Conservation (phyloP, 2,888 invertebrate species). For the Tetragonisca angustula region DNA sequence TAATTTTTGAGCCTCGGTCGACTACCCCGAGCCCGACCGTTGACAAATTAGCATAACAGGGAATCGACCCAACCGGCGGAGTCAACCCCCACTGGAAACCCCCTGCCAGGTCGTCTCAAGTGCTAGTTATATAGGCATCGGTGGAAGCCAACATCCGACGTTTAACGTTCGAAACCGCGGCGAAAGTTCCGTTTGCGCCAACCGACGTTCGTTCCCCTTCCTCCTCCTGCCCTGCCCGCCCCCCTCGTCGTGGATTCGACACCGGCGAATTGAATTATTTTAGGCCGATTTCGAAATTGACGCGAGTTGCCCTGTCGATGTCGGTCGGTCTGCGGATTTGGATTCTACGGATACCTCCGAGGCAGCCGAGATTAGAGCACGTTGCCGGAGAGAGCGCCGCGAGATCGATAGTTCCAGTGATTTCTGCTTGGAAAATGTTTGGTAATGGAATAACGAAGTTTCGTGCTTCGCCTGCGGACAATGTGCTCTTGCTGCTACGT, state of each 20-base stretch:
- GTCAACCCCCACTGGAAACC: constrained; percentile 78
- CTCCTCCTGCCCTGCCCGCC: background rate
- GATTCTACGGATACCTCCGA: background rate
- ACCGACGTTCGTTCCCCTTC: background rate
- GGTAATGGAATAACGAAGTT: background rate
- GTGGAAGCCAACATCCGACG: constrained; percentile 78
- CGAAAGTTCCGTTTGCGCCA: constrained; percentile 55
- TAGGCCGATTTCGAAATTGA: constrained; percentile 35
- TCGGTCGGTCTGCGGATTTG: background rate
- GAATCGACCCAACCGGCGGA: constrained; percentile 80
- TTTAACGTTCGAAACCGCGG: constrained; percentile 60
- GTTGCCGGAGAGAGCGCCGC: background rate
- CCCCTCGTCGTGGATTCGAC: too few relatives aligned
- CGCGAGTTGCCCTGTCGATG: background rate
- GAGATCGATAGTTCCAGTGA: background rate
- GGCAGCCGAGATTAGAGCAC: background rate
- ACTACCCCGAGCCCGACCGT: constrained; percentile 78
- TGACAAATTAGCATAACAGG: constrained; percentile 84
- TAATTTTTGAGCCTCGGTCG: constrained; percentile 75
- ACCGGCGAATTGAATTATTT: constrained; percentile 51
- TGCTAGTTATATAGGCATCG: constrained; percentile 79
- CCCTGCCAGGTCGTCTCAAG: constrained; percentile 80
- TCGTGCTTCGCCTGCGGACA: too few relatives aligned
- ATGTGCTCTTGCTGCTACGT: background rate
- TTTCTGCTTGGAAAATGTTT: background rate